Evolutionary conservation across 2,888 invertebrate genomes (phyloP), one percentile per base, ranked within the genome.

Genomic region (Chrysomela aeneicollis): DNA sequence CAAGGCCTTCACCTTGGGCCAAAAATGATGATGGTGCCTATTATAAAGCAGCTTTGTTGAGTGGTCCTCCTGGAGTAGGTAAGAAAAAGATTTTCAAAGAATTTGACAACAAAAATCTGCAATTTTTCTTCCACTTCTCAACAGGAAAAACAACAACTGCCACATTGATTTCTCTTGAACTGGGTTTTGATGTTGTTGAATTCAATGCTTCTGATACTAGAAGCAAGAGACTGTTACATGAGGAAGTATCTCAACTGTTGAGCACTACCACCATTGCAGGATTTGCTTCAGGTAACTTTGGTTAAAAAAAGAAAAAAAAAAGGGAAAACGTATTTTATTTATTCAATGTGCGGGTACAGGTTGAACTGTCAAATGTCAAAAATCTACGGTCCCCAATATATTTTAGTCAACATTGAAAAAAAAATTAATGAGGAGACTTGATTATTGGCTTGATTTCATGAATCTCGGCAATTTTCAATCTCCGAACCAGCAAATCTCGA

Each of bases 131-230:
- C n/a, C n/a, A n/a, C n/a, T n/a, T n/a, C n/a, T 88, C 89, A 71
- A 21, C 21, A 74, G 74, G 74, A 17, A 96, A 97, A 87, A 97
- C 96, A 0, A 96, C 97, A 10, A 92, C 94, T 0, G 97, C 93
- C 15, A 87, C 91, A 59, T 85, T 98, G 59, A 95, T 96, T 8
- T 94, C 95, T 78, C 89, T 93, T 77, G 95, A 97, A 79, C 84
- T 96, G 15, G 94, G 94, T 0, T 95, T 93, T 77, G 95, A 96
- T 81, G 86, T 89, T 68, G 91, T 97, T 12, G 99, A 99, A 83
- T 91, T 98, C 79, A 99, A 99, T 84, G 99, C 99, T 0, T 99
- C 98, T 0, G 98, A 98, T 81, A 96, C 97, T 0, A 87, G 99
- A 63, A 96, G 91, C 75, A 98, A 98, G 82, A 90, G 88, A 26